Percentiles rank a stretch among this genome's conserved stretches.
These are phyloP conservation scores for Agrotis puta DNA, from an alignment of 2,888 invertebrate species.

Conservation along the genomic window DNA sequence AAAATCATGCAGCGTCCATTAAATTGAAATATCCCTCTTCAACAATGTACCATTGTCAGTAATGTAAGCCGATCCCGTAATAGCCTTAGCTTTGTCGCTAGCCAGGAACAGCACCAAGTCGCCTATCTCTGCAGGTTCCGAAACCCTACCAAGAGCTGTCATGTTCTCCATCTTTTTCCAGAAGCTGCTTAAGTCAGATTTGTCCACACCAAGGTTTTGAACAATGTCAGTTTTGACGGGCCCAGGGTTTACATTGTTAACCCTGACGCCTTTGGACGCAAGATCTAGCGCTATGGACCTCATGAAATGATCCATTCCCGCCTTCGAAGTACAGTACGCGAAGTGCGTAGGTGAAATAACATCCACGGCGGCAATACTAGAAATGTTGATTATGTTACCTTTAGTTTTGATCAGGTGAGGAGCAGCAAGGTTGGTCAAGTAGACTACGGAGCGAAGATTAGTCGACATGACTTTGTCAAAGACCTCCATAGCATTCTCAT, in stretches of 20 bases:
- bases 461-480: constrained; percentile 67
- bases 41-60: constrained; percentile 64
- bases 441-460: constrained; percentile 67
- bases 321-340: constrained; percentile 68
- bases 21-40: constrained; percentile 5
- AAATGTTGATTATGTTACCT: constrained; percentile 73
- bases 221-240: constrained; percentile 90
- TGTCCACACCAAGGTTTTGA: constrained; percentile 40
- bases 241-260: constrained; percentile 96
- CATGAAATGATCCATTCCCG: constrained; percentile 95
- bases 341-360: constrained; percentile 34
- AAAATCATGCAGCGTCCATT: background rate
- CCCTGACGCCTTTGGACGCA: constrained; percentile 93
- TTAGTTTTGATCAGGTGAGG: constrained; percentile 67
- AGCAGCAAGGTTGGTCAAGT: constrained; percentile 65
- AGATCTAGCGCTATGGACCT: constrained; percentile 95
- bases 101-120: constrained; percentile 67
- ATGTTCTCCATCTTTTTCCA: constrained; percentile 94
- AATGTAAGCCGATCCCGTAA: constrained; percentile 92
- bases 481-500: constrained; percentile 59
- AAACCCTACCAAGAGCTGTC: constrained; percentile 95
- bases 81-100: constrained; percentile 91
- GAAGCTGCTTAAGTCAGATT: constrained; percentile 71
- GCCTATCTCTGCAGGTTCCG: constrained; percentile 81
- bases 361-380: constrained; percentile 62